A percentile compares a stretch with the other conserved stretches of the same genome.
These are phyloP conservation scores for Ochropleura leucogaster DNA, from an alignment of 2,888 invertebrate species.

Conservation along the genomic window DNA sequence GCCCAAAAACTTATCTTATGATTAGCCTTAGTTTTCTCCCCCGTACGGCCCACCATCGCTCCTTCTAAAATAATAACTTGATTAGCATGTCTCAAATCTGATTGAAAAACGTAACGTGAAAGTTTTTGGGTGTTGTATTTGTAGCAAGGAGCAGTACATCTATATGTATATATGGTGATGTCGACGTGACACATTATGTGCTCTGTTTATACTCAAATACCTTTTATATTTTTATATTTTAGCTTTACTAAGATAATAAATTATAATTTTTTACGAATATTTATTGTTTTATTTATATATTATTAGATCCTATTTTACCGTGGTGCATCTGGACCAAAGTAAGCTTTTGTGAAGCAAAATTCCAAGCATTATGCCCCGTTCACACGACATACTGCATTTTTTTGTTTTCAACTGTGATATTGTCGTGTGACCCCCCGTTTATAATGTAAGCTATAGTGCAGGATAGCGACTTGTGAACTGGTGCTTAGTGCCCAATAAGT, in stretches of 20 bases:
- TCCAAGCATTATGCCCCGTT: not conserved
- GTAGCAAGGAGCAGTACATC: constrained; percentile 42
- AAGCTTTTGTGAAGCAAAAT: not conserved
- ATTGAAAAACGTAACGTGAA: constrained; percentile 1
- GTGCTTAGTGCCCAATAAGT: not conserved
- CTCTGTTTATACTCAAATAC: constrained; percentile 82
- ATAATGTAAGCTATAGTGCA: not conserved
- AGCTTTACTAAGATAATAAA: constrained; percentile 86
- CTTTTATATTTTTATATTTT: constrained; percentile 84
- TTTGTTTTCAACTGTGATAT: not conserved
- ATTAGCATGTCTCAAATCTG: constrained; percentile 29
- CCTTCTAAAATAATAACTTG: constrained; percentile 22
- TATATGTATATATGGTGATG: constrained; percentile 67
- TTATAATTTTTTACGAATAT: constrained; percentile 83
- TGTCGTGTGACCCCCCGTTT: not conserved
- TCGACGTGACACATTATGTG: constrained; percentile 52
- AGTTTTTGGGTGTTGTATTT: constrained; percentile 37
- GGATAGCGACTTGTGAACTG: not conserved
- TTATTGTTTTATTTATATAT: constrained; percentile 71
- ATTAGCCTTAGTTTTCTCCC: constrained; percentile 8
- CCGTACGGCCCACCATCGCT: constrained; percentile 36
- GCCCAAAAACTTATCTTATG: constrained; percentile 30
- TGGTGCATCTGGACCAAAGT: not conserved
- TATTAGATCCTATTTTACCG: not conserved
- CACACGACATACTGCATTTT: not conserved